Percentiles rank a stretch among this genome's conserved stretches.
Evolutionary conservation across 2,888 invertebrate genomes (phyloP).

Genomic region (Caenorhabditis angaria): DNA sequence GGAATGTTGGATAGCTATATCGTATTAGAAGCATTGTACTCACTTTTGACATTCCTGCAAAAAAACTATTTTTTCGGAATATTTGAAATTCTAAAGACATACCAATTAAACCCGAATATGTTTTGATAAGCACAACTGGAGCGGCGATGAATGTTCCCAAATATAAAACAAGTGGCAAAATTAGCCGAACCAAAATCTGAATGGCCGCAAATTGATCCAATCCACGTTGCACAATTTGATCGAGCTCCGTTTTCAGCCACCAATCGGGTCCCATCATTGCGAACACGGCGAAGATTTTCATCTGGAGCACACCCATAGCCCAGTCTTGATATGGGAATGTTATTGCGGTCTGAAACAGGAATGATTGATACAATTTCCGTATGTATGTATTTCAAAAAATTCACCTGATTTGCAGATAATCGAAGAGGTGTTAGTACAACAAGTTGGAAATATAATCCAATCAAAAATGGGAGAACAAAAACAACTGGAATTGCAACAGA

Average conservation of each 20-base stretch:
- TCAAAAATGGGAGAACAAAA: slow-evolving; percentile 88
- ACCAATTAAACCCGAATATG: slow-evolving; percentile 66
- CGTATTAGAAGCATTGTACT: slow-evolving; percentile 81
- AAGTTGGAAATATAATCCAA: slow-evolving; percentile 89
- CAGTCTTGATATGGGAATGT: slow-evolving; percentile 83
- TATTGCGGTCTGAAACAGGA: slow-evolving; percentile 76
- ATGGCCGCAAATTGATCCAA: slow-evolving; percentile 89
- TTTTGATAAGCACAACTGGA: slow-evolving; percentile 90
- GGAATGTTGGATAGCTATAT: slow-evolving; percentile 87
- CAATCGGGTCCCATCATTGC: slow-evolving; percentile 96
- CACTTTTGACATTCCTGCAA: not conserved
- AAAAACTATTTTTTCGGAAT: not conserved
- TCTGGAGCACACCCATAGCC: slow-evolving; percentile 95
- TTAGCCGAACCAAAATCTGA: slow-evolving; percentile 82
- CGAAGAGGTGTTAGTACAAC: slow-evolving; percentile 88
- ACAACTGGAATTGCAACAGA: slow-evolving; percentile 80
- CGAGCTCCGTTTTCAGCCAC: slow-evolving; percentile 84
- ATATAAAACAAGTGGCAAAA: slow-evolving; percentile 87
- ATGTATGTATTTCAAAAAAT: slow-evolving; percentile 74
- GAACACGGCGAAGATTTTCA: slow-evolving; percentile 93
- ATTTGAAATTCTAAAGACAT: slow-evolving; percentile 8
- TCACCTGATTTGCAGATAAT: slow-evolving; percentile 78
- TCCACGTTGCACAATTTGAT: slow-evolving; percentile 86
- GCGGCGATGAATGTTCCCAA: slow-evolving; percentile 89
- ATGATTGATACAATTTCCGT: slow-evolving; percentile 83